These are phyloP conservation scores for Buphagus erythrorhynchus DNA, from an alignment of 2,797 vertebrate genomes.

Conservation along the genomic window DNA sequence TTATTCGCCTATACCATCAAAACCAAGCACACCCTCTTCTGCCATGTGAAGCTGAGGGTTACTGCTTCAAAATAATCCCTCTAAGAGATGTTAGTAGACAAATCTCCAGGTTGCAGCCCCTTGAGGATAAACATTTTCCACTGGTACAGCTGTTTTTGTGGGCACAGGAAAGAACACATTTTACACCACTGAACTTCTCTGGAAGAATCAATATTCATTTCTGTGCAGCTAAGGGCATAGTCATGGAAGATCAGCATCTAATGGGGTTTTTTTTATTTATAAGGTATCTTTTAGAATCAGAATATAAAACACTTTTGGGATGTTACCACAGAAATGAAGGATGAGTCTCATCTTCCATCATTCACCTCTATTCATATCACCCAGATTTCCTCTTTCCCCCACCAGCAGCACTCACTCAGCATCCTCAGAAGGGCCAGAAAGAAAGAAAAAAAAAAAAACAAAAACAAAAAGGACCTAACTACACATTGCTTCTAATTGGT, in stretches of 20 bases:
- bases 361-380: not conserved
- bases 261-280: not conserved
- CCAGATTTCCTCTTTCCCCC: not conserved
- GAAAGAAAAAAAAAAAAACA: rapidly evolving
- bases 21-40: not conserved
- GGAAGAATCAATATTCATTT: not conserved
- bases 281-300: not conserved
- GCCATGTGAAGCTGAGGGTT: not conserved
- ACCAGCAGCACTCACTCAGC: not conserved
- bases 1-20: not conserved
- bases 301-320: not conserved
- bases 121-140: not conserved
- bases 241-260: not conserved
- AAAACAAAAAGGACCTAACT: not conserved
- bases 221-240: not conserved
- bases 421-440: not conserved
- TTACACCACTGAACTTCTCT: not conserved
- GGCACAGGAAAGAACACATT: not conserved
- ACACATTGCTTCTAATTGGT: not conserved
- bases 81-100: not conserved
- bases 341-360: not conserved
- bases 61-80: not conserved
- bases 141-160: not conserved
- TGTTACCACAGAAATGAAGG: not conserved
- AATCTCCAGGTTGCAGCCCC: not conserved